Conservation (phyloP, 1,140 invertebrate species). For the Apocrypta bakeri region DNA sequence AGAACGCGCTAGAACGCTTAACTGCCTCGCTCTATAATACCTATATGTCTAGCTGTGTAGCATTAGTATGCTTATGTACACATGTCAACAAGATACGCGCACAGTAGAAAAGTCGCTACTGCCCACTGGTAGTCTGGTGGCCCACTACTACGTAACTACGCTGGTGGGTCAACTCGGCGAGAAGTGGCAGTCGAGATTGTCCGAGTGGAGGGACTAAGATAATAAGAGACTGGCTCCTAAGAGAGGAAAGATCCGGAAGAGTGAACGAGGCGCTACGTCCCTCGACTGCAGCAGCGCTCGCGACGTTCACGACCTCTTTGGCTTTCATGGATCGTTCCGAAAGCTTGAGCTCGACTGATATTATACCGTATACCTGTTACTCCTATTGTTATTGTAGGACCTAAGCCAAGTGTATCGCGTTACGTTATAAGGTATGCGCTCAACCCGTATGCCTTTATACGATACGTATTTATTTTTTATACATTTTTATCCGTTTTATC, state of each 20-base stretch:
- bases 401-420: too few relatives aligned
- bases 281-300: slow-evolving; percentile 54
- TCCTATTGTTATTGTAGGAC: too few relatives aligned
- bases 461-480: not conserved
- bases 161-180: slow-evolving; percentile 66
- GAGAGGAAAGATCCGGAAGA: slow-evolving; percentile 63
- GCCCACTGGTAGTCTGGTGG: too few relatives aligned
- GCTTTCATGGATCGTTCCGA: slow-evolving; percentile 69
- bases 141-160: slow-evolving; percentile 75
- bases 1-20: not conserved
- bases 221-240: slow-evolving; percentile 71
- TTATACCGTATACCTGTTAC: not conserved
- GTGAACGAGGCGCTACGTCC: slow-evolving; percentile 69
- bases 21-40: too few relatives aligned
- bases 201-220: slow-evolving; percentile 68
- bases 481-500: not conserved
- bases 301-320: slow-evolving; percentile 63
- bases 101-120: too few relatives aligned
- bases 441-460: too few relatives aligned
- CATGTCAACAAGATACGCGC: too few relatives aligned
- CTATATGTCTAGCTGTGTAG: too few relatives aligned
- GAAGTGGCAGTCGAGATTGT: slow-evolving; percentile 67
- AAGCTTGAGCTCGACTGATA: slow-evolving; percentile 71
- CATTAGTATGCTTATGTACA: too few relatives aligned
- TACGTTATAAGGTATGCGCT: too few relatives aligned